Evolutionary conservation across 2,113 vertebrate genomes (phyloP).

Genomic region (Pseudolaguvia tuberculata): DNA sequence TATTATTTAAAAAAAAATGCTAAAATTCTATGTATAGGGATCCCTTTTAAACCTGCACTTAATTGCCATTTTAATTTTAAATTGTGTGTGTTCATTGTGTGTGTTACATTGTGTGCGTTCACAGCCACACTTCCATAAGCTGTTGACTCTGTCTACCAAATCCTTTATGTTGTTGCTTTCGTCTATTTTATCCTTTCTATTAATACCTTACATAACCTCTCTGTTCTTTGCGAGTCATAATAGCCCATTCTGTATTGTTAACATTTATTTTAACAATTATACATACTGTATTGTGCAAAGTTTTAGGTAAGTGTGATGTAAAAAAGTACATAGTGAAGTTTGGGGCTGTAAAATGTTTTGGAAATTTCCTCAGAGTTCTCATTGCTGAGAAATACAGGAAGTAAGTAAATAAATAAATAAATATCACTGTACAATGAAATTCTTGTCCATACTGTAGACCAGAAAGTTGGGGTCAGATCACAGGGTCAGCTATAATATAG

Average conservation of each 20-base stretch:
- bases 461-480: too few species aligned
- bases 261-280: background rate
- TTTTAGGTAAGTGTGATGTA: too few species aligned
- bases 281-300: too few species aligned
- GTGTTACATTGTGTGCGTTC: background rate
- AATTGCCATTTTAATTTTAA: background rate
- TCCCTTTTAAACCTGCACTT: background rate
- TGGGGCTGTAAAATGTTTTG: too few species aligned
- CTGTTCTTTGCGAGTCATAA: background rate
- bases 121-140: conserved; percentile 25
- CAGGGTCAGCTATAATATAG: too few species aligned
- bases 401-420: too few species aligned
- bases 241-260: background rate
- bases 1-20: background rate
- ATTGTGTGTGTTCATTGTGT: too few species aligned
- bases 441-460: too few species aligned
- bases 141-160: conserved; percentile 26
- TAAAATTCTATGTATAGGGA: background rate
- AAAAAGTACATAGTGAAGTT: too few species aligned
- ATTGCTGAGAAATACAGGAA: too few species aligned
- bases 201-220: background rate
- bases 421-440: too few species aligned
- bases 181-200: background rate
- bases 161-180: background rate
- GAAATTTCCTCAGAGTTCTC: too few species aligned